Evolutionary conservation across 2,888 invertebrate species (phyloP), one percentile per base, ranked within the genome.

Genomic region (Autographa pulchrina): DNA sequence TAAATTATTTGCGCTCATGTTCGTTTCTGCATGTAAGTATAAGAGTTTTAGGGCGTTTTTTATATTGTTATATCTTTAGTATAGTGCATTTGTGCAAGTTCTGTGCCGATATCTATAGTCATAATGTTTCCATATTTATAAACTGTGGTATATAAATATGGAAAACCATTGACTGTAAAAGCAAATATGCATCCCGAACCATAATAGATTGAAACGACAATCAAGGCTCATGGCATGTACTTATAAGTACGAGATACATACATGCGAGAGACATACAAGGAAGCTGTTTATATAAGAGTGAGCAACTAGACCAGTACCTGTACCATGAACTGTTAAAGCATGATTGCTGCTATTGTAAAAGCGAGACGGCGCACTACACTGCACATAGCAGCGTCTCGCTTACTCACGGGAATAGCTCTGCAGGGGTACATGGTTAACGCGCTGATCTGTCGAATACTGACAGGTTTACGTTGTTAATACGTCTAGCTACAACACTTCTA

Each of bases 211-310:
- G 20, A 16, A 56, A 65, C 20, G 52, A 65, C 64, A 16, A 16
- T 14, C 38, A 66, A 43, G 61, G 6, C 65, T 63, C 61, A 65
- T 59, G 58, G 59, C 14, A 6, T 43, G 52, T 54, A 64, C 20
- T 48, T 56, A 56, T 64, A n/a, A 3, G 25, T 48, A 63, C 65
- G 32, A 9, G 7, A 18, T 56, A 18, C 7, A 4, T 32, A 59
- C 8, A 20, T 48, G 4, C 7, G 48, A 48, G 48, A 48, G n/a
- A n/a, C 48, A 43, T 7, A 7, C n/a, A 52, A 41, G 48, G 41
- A 58, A 69, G 62, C 35, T 31, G 32, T 60, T 16, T 48, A 31
- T 65, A 25, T 79, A 65, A 62, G 65, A 79, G 41, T 62, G 43
- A 78, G 6, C 54, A 67, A 65, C 16, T 71, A 32, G 71, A 68